Evolutionary conservation across 2,113 vertebrate species (phyloP).

Genomic region (Scartelaos histophorus): DNA sequence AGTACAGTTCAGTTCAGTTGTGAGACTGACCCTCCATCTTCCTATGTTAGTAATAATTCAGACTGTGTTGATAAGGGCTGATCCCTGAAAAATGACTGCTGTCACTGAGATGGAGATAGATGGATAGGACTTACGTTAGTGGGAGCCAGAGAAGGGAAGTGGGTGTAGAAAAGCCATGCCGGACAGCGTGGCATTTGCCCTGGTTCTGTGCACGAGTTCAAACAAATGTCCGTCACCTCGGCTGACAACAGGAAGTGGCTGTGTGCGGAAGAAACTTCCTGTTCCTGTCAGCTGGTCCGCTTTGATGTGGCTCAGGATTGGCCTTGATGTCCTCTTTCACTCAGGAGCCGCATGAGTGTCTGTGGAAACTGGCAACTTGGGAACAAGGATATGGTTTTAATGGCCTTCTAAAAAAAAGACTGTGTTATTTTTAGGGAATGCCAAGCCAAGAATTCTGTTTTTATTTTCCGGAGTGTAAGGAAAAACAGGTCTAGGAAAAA

Average conservation of each 20-base stretch:
- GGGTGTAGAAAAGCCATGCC: conserved; percentile 48
- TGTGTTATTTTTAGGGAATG: conserved; percentile 67
- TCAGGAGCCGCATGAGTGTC: conserved; percentile 45
- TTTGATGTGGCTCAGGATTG: conserved; percentile 71
- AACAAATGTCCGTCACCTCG: conserved; percentile 76
- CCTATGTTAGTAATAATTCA: conserved; percentile 61
- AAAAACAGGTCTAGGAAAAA: conserved; percentile 56
- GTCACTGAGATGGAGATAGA: conserved; percentile 71
- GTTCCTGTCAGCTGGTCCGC: conserved; percentile 74
- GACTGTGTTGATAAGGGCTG: conserved; percentile 66
- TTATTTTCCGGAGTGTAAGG: conserved; percentile 50
- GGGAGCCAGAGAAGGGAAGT: conserved; percentile 50
- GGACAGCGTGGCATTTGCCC: conserved; percentile 66
- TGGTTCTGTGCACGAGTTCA: conserved; percentile 64
- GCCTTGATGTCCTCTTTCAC: conserved; percentile 69
- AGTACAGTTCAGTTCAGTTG: conserved; percentile 23
- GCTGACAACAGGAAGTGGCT: conserved; percentile 78
- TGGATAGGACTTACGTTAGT: conserved; percentile 65
- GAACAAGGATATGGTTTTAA: conserved; percentile 46
- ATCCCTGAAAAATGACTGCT: conserved; percentile 64
- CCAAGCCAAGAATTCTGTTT: conserved; percentile 47
- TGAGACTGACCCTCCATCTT: conserved; percentile 56
- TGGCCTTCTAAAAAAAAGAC: conserved; percentile 51
- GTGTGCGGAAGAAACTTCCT: conserved; percentile 74
- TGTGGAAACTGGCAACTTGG: conserved; percentile 54